A percentile compares a stretch with the other conserved stretches of the same genome.
These are phyloP conservation scores for Sebastes iracundus DNA, from an alignment of 2,797 vertebrate species.

Conservation along the genomic window DNA sequence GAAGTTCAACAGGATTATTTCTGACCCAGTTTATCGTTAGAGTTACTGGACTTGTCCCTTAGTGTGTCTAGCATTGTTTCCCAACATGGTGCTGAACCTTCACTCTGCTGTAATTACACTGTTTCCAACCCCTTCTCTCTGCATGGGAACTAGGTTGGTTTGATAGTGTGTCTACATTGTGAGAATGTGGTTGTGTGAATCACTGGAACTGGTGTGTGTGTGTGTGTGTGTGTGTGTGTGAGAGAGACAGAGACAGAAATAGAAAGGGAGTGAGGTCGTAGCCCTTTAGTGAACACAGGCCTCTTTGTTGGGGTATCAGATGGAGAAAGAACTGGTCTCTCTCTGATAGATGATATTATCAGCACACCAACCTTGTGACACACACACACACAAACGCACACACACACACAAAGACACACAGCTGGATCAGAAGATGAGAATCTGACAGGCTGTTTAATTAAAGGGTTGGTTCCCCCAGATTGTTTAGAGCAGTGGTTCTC, in stretches of 20 bases:
- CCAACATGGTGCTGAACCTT: background rate
- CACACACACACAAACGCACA: background rate
- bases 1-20: background rate
- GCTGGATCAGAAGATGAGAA: background rate
- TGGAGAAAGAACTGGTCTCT: background rate
- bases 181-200: background rate
- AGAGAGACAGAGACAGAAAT: background rate
- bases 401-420: background rate
- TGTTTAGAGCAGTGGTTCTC: background rate
- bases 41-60: background rate
- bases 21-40: background rate
- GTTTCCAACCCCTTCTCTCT: background rate
- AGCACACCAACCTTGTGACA: background rate
- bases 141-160: constrained; percentile 8
- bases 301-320: constrained; percentile 25
- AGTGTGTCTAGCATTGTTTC: background rate
- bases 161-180: background rate
- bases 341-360: background rate
- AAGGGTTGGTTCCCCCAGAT: background rate
- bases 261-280: background rate
- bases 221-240: no score
- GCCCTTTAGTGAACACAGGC: constrained; percentile 3
- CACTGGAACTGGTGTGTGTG: background rate
- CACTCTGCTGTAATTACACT: background rate
- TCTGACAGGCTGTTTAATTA: background rate